These are phyloP conservation scores for Pteropus alecto DNA, from an alignment of 2,113 vertebrate genomes.

Conservation along the genomic window DNA sequence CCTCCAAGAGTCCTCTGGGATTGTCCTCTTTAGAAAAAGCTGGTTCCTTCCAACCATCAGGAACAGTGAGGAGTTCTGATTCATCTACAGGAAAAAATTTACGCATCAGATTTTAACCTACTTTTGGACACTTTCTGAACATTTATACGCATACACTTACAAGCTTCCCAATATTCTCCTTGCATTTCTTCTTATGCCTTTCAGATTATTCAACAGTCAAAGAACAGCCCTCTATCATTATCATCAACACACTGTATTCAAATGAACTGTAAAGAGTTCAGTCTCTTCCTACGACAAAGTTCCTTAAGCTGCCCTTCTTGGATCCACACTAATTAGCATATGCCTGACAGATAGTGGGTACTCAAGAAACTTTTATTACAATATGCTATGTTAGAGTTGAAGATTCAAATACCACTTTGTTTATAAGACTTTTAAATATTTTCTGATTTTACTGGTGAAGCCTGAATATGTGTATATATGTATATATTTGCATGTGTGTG, in stretches of 20 bases:
- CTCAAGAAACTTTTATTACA: neutral
- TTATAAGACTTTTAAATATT: neutral
- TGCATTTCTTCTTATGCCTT: neutral
- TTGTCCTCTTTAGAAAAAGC: slow-evolving; percentile 92
- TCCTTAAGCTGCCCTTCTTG: neutral
- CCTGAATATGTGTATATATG: neutral
- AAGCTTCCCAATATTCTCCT: neutral
- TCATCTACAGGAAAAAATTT: slow-evolving; percentile 80
- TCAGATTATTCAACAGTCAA: neutral
- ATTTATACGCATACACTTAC: neutral
- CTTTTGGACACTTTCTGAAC: neutral
- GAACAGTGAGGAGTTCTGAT: slow-evolving; percentile 92
- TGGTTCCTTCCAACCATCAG: slow-evolving; percentile 95
- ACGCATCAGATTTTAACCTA: neutral
- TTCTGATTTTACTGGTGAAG: neutral
- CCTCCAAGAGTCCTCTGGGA: slow-evolving; percentile 93
- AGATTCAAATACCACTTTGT: neutral
- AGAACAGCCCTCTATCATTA: neutral
- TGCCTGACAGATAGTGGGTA: neutral
- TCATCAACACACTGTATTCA: neutral
- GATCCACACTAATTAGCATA: neutral
- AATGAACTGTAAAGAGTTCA: neutral
- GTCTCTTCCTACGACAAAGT: neutral
- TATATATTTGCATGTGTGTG: neutral
- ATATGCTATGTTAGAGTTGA: neutral